Evolutionary conservation across 2,888 invertebrate species (phyloP).

Genomic region (Alitta virens): DNA sequence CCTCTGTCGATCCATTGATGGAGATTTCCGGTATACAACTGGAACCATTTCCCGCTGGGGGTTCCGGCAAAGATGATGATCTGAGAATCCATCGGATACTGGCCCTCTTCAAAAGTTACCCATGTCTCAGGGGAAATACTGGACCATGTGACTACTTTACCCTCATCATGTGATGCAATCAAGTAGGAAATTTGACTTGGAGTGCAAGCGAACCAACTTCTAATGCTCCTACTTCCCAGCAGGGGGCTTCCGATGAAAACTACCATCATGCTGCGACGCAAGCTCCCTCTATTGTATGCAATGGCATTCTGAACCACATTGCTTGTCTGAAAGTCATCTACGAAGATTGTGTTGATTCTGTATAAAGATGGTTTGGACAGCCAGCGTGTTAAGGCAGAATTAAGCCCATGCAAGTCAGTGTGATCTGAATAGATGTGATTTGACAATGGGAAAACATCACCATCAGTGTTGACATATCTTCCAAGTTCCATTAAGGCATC

Average conservation of each 20-base stretch:
- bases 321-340: background rate
- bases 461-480: too few species aligned
- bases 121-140: background rate
- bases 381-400: background rate
- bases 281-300: background rate
- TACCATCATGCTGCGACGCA: background rate
- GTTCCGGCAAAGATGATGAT: background rate
- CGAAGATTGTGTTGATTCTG: background rate
- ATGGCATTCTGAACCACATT: background rate
- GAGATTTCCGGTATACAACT: background rate
- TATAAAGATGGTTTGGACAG: background rate
- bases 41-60: background rate
- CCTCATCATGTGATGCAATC: background rate
- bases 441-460: too few species aligned
- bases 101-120: background rate
- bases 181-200: background rate
- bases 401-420: too few species aligned
- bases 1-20: slow-evolving; percentile 1
- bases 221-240: background rate
- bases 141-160: background rate
- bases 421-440: too few species aligned
- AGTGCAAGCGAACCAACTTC: background rate
- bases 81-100: slow-evolving; percentile 1
- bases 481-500: too few species aligned
- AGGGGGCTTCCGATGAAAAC: background rate